These are phyloP conservation scores for Matsumurasca onukii DNA, from an alignment of 1,140 invertebrate species.

Conservation along the genomic window DNA sequence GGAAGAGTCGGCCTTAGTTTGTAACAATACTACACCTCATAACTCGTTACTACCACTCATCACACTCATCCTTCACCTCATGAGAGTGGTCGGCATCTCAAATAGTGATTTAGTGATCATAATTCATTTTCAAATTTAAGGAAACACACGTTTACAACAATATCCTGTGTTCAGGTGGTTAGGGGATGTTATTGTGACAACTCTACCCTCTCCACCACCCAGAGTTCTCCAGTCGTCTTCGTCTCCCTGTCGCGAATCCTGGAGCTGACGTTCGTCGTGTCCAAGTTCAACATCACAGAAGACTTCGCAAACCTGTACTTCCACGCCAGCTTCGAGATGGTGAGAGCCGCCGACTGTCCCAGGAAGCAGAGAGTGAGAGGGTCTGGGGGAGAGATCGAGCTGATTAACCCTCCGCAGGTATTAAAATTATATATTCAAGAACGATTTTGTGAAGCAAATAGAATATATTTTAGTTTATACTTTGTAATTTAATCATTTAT, in stretches of 20 bases:
- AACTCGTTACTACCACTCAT: no score
- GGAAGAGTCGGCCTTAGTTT: no score
- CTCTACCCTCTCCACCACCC: slow-evolving; percentile 62
- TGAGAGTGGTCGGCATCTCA: no score
- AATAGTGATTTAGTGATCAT: no score
- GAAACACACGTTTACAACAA: no score
- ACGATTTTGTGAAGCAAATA: no score
- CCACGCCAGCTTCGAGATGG: slow-evolving; percentile 69
- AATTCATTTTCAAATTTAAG: no score
- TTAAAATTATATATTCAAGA: no score
- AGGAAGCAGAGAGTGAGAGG: slow-evolving; percentile 63
- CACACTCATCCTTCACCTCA: no score
- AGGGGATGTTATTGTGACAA: slow-evolving; percentile 76
- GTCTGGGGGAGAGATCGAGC: slow-evolving; percentile 69
- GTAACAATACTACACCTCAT: no score
- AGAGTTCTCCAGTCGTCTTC: slow-evolving; percentile 63
- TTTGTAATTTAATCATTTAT: neutral
- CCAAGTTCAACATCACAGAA: slow-evolving; percentile 75
- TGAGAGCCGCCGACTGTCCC: slow-evolving; percentile 63
- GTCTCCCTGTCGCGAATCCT: slow-evolving; percentile 61
- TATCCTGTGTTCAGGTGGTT: slow-evolving; percentile 44
- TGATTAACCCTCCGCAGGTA: slow-evolving; percentile 51
- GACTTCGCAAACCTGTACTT: slow-evolving; percentile 79
- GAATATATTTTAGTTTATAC: neutral
- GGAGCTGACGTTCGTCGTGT: slow-evolving; percentile 67